Conservation (phyloP, 53 echinoderm and acorn worm genomes). For the Astropecten irregularis region DNA sequence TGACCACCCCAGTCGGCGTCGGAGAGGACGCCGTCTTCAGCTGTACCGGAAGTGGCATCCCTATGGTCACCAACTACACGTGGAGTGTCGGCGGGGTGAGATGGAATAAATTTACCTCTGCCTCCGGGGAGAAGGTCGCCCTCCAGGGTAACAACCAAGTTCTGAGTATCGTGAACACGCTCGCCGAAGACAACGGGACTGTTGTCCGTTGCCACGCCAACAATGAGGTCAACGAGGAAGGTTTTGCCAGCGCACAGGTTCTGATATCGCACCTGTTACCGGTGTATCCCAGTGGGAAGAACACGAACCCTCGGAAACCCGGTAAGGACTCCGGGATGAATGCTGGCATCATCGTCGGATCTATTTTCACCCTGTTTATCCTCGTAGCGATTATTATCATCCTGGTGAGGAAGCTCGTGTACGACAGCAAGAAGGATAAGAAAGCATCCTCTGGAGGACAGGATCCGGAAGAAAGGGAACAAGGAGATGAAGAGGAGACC, state of each 20-base stretch:
- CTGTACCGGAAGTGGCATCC: conserved; percentile 15
- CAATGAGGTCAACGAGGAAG: conserved; percentile 41
- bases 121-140: conserved; percentile 5
- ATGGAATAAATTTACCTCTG: background rate
- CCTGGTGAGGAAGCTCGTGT: conserved; percentile 1
- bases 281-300: background rate
- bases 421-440: conserved; percentile 21
- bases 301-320: background rate
- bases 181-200: conserved; percentile 19
- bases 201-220: conserved; percentile 26
- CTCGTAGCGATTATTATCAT: conserved; percentile 7
- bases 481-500: background rate
- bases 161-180: conserved; percentile 27
- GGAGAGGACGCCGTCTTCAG: conserved; percentile 40
- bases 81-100: conserved; percentile 31
- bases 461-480: background rate
- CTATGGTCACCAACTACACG: conserved; percentile 35
- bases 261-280: conserved; percentile 3
- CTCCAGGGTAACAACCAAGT: background rate
- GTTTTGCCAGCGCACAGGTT: conserved; percentile 6
- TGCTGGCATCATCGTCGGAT: conserved; percentile 33
- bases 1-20: background rate
- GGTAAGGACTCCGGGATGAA: conserved; percentile 7
- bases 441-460: background rate
- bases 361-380: conserved; percentile 4